Percentiles rank a stretch among this genome's conserved stretches.
Evolutionary conservation across 2,797 vertebrate genomes (phyloP).

Genomic region (Myotis findleyi): DNA sequence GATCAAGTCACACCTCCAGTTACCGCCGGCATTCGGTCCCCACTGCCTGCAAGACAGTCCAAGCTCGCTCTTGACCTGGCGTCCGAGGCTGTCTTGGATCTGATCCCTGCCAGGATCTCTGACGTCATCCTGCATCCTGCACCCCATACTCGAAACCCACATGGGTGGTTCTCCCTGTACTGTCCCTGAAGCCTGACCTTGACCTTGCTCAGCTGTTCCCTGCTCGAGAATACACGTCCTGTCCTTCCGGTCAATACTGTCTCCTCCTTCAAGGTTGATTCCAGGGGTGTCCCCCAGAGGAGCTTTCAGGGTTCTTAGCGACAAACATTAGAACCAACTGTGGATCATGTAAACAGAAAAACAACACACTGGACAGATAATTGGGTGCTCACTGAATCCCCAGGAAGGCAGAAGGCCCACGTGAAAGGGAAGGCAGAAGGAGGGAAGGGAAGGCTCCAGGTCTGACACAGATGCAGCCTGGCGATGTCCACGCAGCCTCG

Average conservation of each 20-base stretch:
- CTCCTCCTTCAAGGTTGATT: background rate
- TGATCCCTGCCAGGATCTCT: background rate
- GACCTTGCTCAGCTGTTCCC: background rate
- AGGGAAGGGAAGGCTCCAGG: background rate
- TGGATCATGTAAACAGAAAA: background rate
- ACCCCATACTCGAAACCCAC: background rate
- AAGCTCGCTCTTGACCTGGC: background rate
- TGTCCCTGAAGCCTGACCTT: background rate
- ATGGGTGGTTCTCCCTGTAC: fast-evolving
- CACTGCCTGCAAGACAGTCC: background rate
- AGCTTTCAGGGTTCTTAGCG: background rate
- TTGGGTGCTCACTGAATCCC: background rate
- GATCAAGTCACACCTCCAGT: background rate
- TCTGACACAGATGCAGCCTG: background rate
- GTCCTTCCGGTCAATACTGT: background rate
- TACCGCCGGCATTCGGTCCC: background rate
- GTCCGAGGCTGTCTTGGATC: background rate
- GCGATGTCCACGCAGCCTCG: fast-evolving
- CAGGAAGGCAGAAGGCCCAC: background rate
- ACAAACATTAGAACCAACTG: background rate
- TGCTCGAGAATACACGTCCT: background rate
- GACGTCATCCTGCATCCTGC: background rate
- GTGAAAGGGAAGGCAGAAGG: background rate
- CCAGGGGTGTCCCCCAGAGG: too few relatives aligned
- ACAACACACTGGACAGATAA: background rate